These are phyloP conservation scores for Pachypanchax playfairii DNA, from an alignment of 2,113 vertebrate genomes.

Conservation along the genomic window DNA sequence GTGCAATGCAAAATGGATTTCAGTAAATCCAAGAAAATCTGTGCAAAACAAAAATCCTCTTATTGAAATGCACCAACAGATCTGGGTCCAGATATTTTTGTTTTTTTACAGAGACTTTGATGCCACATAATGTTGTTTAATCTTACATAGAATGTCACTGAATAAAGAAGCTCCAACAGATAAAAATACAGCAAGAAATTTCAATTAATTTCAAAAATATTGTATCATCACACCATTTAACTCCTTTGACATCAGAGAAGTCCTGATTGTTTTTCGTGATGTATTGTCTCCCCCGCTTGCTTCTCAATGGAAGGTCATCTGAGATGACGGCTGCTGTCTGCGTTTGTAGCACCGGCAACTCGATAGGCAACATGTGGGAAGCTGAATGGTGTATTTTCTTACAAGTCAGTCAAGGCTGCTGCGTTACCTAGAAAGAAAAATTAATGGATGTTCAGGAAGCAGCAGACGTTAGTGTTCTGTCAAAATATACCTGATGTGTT, in stretches of 20 bases:
- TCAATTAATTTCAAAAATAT: background rate
- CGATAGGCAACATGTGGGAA: constrained; percentile 32
- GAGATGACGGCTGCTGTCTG: constrained; percentile 30
- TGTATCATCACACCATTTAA: too few species aligned
- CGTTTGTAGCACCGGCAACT: constrained; percentile 41
- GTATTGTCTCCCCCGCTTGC: constrained; percentile 40
- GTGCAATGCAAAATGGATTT: too few species aligned
- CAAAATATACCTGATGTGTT: constrained; percentile 6
- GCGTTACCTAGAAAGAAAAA: constrained; percentile 9
- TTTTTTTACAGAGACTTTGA: too few species aligned
- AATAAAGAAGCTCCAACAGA: background rate
- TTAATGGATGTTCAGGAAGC: background rate
- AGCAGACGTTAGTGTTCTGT: background rate
- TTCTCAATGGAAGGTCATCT: constrained; percentile 57
- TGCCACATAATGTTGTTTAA: too few species aligned
- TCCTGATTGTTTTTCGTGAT: constrained; percentile 17
- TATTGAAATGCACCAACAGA: too few species aligned
- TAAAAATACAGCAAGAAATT: background rate
- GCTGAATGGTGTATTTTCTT: constrained; percentile 30
- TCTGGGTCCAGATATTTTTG: too few species aligned
- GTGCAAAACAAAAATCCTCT: too few species aligned
- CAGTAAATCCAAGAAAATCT: too few species aligned
- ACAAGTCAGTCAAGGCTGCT: constrained; percentile 26
- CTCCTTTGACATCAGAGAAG: constrained; percentile 26
- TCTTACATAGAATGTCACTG: too few species aligned